phyloP scores from a whole-genome alignment of 30 jellyfish, hydroid and myxozoan species.

The Morbakka virulenta region DNA sequence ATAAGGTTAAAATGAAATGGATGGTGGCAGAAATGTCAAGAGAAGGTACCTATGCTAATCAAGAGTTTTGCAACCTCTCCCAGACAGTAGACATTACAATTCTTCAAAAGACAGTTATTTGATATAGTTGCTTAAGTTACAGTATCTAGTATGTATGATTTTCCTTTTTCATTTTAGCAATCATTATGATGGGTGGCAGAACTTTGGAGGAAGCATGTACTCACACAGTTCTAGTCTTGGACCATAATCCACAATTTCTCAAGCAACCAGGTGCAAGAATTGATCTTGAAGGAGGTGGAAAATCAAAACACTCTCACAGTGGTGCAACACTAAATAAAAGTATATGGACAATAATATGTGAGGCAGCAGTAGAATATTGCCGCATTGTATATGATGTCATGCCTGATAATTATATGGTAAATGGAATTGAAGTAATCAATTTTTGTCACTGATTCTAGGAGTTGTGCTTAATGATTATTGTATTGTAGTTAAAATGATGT shows the following conservation, averaged over 20 bases:
- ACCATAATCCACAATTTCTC: conserved; percentile 25
- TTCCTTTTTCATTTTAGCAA: neutral
- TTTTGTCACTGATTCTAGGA: neutral
- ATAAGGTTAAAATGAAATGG: no score
- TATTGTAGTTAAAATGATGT: no score
- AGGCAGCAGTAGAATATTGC: conserved; percentile 89
- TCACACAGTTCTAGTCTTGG: conserved; percentile 44
- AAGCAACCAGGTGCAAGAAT: conserved; percentile 14
- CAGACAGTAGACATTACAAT: no score
- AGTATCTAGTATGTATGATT: no score
- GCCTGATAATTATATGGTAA: conserved; percentile 68
- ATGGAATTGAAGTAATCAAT: neutral
- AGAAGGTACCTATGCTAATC: no score
- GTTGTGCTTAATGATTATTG: no score
- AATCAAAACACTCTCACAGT: conserved; percentile 13
- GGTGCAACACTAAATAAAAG: conserved; percentile 44
- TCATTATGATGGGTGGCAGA: neutral
- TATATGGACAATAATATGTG: conserved; percentile 79
- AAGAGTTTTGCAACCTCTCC: no score
- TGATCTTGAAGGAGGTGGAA: conserved; percentile 8
- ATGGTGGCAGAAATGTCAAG: no score
- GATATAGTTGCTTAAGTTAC: no score
- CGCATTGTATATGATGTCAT: conserved; percentile 69
- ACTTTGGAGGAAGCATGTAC: neutral
- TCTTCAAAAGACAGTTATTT: no score